These are phyloP conservation scores for Solen grandis DNA, from an alignment of 1,140 invertebrate species.

Conservation along the genomic window DNA sequence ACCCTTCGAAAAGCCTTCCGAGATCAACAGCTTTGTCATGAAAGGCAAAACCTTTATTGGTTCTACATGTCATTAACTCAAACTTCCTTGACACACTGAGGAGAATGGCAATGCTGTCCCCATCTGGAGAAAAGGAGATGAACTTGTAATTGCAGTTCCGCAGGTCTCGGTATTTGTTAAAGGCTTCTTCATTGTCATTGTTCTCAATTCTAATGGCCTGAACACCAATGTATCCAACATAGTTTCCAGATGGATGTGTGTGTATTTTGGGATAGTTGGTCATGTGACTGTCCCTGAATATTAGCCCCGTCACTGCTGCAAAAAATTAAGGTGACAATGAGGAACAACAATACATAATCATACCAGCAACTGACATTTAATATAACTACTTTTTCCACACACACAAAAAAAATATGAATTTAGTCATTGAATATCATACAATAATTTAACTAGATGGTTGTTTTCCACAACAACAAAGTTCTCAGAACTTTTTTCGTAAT, in stretches of 20 bases:
- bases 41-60: constrained; percentile 19
- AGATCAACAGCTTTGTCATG: constrained; percentile 40
- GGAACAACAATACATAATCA: background rate
- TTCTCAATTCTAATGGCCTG: constrained; percentile 35
- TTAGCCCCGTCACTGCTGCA: background rate
- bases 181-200: constrained; percentile 31
- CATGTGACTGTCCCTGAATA: constrained; percentile 28
- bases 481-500: background rate
- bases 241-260: constrained; percentile 35
- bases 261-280: constrained; percentile 38
- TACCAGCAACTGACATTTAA: background rate
- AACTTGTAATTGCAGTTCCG: constrained; percentile 56
- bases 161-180: constrained; percentile 44
- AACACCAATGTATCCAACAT: constrained; percentile 29
- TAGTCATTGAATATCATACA: too few species aligned
- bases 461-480: background rate
- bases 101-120: constrained; percentile 60
- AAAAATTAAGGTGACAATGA: background rate
- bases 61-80: constrained; percentile 49
- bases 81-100: constrained; percentile 48
- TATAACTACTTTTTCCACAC: background rate
- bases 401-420: background rate
- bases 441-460: background rate
- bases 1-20: constrained; percentile 55
- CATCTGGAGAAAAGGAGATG: constrained; percentile 66